Conservation (phyloP, 2,888 invertebrate genomes). For the Agrypnus murinus region DNA sequence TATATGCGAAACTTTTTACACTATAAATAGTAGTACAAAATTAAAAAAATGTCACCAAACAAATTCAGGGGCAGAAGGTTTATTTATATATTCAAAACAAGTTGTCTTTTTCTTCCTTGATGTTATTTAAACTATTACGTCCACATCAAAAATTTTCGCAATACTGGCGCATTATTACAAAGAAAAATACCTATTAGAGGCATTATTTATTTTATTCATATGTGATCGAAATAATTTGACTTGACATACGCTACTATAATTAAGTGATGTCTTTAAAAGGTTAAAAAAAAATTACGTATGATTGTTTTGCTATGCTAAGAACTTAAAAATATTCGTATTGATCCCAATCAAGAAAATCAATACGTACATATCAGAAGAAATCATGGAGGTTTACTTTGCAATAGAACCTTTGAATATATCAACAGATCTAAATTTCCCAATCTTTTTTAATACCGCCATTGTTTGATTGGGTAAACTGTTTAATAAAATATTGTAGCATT, state of each 20-base stretch:
- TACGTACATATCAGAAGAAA: too few species aligned
- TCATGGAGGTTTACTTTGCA: too few species aligned
- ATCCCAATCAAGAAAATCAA: too few species aligned
- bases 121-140: background rate
- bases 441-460: too few species aligned
- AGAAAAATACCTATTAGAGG: conserved; percentile 41
- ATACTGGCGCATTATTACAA: conserved; percentile 61
- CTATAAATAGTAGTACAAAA: conserved; percentile 1
- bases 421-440: too few species aligned
- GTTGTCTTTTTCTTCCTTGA: background rate
- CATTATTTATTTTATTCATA: conserved; percentile 40
- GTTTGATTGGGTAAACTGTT: too few species aligned
- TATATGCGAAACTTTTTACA: conserved; percentile 30
- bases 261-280: background rate
- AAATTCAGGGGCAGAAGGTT: conserved; percentile 18
- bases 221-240: conserved; percentile 49
- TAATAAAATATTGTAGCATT: too few species aligned
- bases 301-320: background rate
- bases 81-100: conserved; percentile 34
- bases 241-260: background rate
- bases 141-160: conserved; percentile 57
- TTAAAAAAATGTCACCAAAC: conserved; percentile 22
- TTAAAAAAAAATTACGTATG: too few species aligned
- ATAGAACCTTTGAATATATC: too few species aligned
- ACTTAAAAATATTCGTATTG: conserved; percentile 15